Evolutionary conservation across 2,888 invertebrate genomes (phyloP).

Genomic region (Hedychridium roseum): DNA sequence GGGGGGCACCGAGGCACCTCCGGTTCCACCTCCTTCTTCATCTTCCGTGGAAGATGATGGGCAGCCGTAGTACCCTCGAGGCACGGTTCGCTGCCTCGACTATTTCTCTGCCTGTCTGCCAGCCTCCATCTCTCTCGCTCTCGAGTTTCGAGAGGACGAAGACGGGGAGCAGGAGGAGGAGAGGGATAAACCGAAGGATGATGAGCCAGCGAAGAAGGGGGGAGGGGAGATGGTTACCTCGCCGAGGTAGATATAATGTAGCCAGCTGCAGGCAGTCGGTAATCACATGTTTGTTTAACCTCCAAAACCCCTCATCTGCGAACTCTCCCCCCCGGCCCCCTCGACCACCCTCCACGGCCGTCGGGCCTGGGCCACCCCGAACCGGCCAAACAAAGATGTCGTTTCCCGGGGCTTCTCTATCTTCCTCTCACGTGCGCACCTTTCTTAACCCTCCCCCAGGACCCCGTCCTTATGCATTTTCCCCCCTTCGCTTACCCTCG

Average conservation of each 20-base stretch:
- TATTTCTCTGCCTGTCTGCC: conserved; percentile 11
- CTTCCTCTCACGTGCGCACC: conserved; percentile 12
- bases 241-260: conserved; percentile 61
- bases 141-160: conserved; percentile 30
- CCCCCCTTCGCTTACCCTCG: conserved; percentile 7
- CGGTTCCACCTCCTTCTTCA: conserved; percentile 16
- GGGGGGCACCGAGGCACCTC: conserved; percentile 12
- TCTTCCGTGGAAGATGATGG: conserved; percentile 37
- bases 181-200: conserved; percentile 20
- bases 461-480: conserved; percentile 4
- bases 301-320: conserved; percentile 62
- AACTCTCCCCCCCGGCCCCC: conserved; percentile 33
- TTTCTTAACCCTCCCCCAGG: conserved; percentile 18
- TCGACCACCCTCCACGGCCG: conserved; percentile 47
- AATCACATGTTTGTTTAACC: conserved; percentile 65
- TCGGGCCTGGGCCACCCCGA: conserved; percentile 56
- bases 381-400: conserved; percentile 53
- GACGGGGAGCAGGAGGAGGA: conserved; percentile 21
- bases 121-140: conserved; percentile 11
- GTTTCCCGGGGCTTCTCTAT: conserved; percentile 38
- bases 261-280: conserved; percentile 63
- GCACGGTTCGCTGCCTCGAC: conserved; percentile 33
- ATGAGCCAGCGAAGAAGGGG: conserved; percentile 18
- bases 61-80: conserved; percentile 33
- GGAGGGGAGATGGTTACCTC: conserved; percentile 51